These are phyloP conservation scores for Enchytraeus crypticus DNA, from an alignment of 2,888 invertebrate species.

Conservation along the genomic window DNA sequence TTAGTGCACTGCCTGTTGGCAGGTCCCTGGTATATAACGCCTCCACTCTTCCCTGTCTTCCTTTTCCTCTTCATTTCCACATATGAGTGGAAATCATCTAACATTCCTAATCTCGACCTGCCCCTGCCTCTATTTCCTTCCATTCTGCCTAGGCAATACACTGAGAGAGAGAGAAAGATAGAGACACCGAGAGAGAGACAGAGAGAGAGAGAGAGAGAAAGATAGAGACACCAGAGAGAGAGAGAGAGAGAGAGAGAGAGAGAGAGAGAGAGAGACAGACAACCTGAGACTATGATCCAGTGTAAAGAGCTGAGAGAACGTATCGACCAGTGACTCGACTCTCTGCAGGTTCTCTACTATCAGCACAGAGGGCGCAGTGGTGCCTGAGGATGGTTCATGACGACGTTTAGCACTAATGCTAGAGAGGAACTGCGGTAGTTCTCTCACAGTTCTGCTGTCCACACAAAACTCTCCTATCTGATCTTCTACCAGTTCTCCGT, in stretches of 20 bases:
- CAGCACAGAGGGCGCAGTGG: constrained; percentile 78
- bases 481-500: constrained; percentile 73
- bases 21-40: too few species aligned
- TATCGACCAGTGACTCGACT: constrained; percentile 33
- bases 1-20: too few species aligned
- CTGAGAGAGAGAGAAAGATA: too few species aligned
- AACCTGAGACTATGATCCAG: not conserved
- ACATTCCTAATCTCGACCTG: too few species aligned
- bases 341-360: constrained; percentile 91
- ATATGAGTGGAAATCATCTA: too few species aligned
- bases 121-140: too few species aligned
- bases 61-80: too few species aligned
- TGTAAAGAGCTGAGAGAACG: not conserved
- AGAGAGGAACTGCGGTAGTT: constrained; percentile 79
- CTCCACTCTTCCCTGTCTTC: too few species aligned
- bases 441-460: constrained; percentile 86
- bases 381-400: constrained; percentile 23
- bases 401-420: constrained; percentile 87
- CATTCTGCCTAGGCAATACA: too few species aligned
- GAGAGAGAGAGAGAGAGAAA: too few species aligned
- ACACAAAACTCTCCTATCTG: constrained; percentile 90
- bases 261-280: not conserved
- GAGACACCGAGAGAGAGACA: too few species aligned
- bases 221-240: not conserved
- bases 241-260: not conserved